Base-by-base conservation (phyloP, 53 echinoderm and acorn worm species). In the Luidia sarsii region DNA sequence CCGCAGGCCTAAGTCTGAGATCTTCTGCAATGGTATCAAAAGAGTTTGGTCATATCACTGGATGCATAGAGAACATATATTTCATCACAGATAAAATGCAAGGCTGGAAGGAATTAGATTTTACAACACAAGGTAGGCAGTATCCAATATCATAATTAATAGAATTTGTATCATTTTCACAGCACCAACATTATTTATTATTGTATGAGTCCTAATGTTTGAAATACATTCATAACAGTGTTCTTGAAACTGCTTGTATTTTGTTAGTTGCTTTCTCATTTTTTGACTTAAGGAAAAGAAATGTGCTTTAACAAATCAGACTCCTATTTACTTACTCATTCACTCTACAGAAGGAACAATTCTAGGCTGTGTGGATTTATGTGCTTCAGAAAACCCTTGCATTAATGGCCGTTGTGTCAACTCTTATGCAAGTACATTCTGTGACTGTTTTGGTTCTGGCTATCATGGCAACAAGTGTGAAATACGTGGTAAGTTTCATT, bases 381-480 rank as follows among this genome's bases (percentile, higher is more conserved):
- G 72, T 72, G 72, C 72, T 32, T 54, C 25, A 21, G 56, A 72
- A 39, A 55, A 33, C 38, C 72, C 72, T 30, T 72, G 72, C 16
- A 11, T 72, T 11, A 55, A 81, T 27, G 75, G 75, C 0, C 75
- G 51, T 3, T 86, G 86, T 45, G 66, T 86, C 13, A 75, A 79
- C 75, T 55, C 77, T 28, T 86, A 75, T 55, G 63, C 29, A 43
- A 50, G 56, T 37, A 79, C 79, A 41, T 52, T 41, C 32, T 86
- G 86, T 67, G 86, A 86, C 55, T 86, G 86, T 41, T 64, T 75
- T 39, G 85, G 50, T 7, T 77, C 86, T 30, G 86, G 86, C 11
- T 67, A 86, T 25, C 65, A 86, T 45, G 86, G 86, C 36, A 35
- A 33, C 2, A 39, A 36, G 30, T 86, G 86, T 62, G 77, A 86